Conservation (phyloP, 2,797 vertebrate species). For the Notamacropus eugenii region DNA sequence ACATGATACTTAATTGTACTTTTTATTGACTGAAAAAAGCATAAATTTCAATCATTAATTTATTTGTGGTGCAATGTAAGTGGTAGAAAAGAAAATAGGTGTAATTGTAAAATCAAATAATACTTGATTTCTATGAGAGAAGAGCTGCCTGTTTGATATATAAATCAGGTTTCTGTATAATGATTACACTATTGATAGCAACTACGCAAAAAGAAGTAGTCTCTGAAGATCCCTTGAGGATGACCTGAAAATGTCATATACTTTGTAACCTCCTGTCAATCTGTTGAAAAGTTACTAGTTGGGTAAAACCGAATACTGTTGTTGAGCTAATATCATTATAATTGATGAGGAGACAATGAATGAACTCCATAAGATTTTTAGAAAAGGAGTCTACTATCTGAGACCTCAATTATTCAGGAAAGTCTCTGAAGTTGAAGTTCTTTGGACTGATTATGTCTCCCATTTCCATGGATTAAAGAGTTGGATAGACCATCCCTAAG, state of each 20-base stretch:
- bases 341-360: background rate
- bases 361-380: background rate
- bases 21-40: conserved; percentile 9
- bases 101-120: background rate
- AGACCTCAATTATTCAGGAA: background rate
- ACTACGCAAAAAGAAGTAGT: background rate
- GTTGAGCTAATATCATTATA: background rate
- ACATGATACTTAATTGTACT: background rate
- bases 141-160: background rate
- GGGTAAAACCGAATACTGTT: background rate
- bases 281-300: background rate
- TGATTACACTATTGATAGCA: background rate
- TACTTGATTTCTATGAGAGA: conserved; percentile 17
- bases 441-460: background rate
- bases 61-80: background rate
- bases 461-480: background rate
- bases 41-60: conserved; percentile 14
- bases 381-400: background rate
- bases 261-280: background rate
- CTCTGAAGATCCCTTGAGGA: background rate
- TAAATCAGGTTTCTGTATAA: background rate
- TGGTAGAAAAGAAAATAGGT: background rate
- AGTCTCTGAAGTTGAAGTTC: background rate
- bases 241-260: rapidly evolving
- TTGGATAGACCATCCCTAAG: background rate